These are phyloP conservation scores for Chydorus sphaericus DNA, from an alignment of 2,888 invertebrate species.

Conservation along the genomic window DNA sequence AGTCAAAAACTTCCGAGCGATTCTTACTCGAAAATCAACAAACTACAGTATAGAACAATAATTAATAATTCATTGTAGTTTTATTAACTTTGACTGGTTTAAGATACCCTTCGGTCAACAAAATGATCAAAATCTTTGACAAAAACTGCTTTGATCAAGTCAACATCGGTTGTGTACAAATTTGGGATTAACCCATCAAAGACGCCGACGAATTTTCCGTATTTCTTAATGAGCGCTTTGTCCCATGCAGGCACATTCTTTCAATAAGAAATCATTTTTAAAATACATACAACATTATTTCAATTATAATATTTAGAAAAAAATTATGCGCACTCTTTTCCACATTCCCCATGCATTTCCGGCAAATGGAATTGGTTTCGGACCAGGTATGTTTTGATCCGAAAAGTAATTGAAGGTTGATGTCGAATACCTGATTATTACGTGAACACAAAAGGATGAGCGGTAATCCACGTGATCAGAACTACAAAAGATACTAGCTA, in stretches of 20 bases:
- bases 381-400: not conserved
- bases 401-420: not conserved
- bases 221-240: not conserved
- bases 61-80: not conserved
- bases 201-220: conserved; percentile 9
- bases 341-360: no score
- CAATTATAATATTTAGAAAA: no score
- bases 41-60: not conserved
- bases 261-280: no score
- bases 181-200: conserved; percentile 8
- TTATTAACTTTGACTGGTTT: no score
- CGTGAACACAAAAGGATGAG: no score
- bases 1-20: not conserved
- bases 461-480: no score
- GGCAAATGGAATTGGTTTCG: conserved; percentile 1
- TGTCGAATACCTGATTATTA: no score
- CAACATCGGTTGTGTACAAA: conserved; percentile 6
- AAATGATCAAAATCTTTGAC: conserved; percentile 14
- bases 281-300: no score
- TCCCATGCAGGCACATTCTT: conserved; percentile 10
- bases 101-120: conserved; percentile 5
- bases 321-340: no score
- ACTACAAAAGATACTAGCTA: no score
- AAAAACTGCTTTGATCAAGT: conserved; percentile 9
- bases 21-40: not conserved